phyloP scores from a whole-genome alignment of 2,797 vertebrate genomes.

The Hyperoplus lanceolatus region DNA sequence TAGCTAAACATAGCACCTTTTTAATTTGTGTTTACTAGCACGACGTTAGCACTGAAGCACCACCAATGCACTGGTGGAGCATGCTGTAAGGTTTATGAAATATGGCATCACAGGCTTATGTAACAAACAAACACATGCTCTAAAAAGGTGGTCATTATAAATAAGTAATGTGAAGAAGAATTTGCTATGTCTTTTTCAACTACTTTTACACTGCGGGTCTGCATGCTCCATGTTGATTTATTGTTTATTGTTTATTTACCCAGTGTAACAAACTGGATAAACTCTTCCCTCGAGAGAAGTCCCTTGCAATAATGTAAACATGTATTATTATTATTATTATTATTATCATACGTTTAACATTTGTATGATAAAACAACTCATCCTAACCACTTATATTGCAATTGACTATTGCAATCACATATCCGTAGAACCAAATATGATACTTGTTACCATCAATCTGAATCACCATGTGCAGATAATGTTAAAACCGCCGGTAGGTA shows the following conservation, averaged over 20 bases:
- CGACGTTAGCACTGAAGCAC: neutral
- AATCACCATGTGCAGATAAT: neutral
- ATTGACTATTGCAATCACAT: neutral
- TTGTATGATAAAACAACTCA: neutral
- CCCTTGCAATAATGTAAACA: neutral
- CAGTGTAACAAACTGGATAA: neutral
- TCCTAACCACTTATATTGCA: neutral
- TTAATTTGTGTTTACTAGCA: constrained; percentile 38
- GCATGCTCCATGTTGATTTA: neutral
- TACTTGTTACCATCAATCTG: neutral
- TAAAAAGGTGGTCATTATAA: neutral
- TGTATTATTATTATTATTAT: too few species aligned
- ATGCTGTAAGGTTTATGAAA: neutral
- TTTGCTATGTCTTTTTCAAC: neutral
- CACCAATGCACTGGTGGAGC: neutral
- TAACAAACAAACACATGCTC: neutral
- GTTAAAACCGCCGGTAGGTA: neutral
- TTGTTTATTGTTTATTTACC: neutral
- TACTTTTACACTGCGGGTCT: neutral
- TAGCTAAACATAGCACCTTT: constrained; percentile 20
- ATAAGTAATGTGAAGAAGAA: neutral
- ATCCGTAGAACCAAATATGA: neutral
- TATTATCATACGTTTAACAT: neutral
- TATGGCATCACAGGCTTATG: neutral
- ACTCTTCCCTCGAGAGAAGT: neutral